Percentiles rank a stretch among this genome's conserved stretches.
phyloP scores from a whole-genome alignment of 1,140 invertebrate genomes.

The Aphaenogaster rudis region DNA sequence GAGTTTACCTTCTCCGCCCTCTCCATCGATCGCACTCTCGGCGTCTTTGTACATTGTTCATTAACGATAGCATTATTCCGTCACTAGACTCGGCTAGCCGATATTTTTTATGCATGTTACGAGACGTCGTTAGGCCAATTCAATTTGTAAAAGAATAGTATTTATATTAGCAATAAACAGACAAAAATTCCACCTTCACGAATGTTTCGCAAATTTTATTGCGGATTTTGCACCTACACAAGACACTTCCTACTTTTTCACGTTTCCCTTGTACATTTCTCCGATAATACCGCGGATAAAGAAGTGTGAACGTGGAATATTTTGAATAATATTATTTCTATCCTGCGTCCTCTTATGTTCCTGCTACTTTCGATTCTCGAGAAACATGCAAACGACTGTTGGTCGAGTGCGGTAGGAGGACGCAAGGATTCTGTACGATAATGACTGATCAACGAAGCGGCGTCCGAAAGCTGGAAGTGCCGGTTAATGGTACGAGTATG shows the following conservation, averaged over 20 bases:
- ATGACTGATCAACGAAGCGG: slow-evolving; percentile 49
- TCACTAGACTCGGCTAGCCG: slow-evolving; percentile 71
- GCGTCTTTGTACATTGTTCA: slow-evolving; percentile 62
- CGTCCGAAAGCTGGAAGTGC: slow-evolving; percentile 66
- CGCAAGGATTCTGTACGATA: slow-evolving; percentile 30
- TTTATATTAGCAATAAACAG: slow-evolving; percentile 84
- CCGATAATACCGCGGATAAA: not conserved
- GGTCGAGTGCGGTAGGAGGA: slow-evolving; percentile 1
- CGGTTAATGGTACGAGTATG: slow-evolving; percentile 68
- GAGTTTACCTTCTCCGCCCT: not conserved
- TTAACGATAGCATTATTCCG: slow-evolving; percentile 60
- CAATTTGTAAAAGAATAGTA: slow-evolving; percentile 82
- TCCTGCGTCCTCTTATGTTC: not conserved
- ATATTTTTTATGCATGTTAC: slow-evolving; percentile 78
- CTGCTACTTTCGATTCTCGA: not conserved
- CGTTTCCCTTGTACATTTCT: no score
- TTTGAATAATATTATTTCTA: not conserved
- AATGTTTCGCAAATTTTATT: not conserved
- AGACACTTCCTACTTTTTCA: not conserved
- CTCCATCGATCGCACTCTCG: slow-evolving; percentile 6
- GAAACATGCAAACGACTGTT: slow-evolving; percentile 13
- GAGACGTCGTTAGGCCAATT: slow-evolving; percentile 71
- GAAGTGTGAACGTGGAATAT: not conserved
- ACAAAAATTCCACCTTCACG: slow-evolving; percentile 42
- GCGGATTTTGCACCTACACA: not conserved